phyloP scores from a whole-genome alignment of 2,797 vertebrate species.

The Smutsia gigantea region DNA sequence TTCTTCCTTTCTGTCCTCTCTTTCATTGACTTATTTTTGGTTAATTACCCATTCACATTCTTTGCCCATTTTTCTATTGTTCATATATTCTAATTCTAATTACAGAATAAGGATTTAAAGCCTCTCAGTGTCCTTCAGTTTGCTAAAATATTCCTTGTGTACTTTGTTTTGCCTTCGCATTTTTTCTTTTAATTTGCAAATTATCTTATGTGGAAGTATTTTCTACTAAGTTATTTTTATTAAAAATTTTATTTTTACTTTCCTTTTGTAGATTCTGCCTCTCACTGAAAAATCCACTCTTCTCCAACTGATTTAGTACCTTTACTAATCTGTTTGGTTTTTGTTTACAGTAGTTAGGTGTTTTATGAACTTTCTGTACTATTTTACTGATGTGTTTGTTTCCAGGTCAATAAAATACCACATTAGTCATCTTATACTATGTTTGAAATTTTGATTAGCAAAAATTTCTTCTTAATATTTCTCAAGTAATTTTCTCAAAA shows the following conservation, averaged over 20 bases:
- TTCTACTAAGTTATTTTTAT: not conserved
- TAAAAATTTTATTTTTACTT: not conserved
- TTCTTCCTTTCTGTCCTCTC: not conserved
- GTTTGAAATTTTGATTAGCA: not conserved
- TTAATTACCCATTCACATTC: not conserved
- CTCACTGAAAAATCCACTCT: not conserved
- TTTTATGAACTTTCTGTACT: not conserved
- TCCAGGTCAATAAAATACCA: not conserved
- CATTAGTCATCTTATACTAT: not conserved
- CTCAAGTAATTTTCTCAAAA: not conserved
- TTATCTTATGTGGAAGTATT: not conserved
- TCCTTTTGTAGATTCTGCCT: not conserved
- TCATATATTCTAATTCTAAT: not conserved
- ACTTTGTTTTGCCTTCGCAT: not conserved
- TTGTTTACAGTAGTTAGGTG: not conserved
- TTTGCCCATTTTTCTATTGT: not conserved
- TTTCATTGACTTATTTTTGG: not conserved
- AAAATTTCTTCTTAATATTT: not conserved
- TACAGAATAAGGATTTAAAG: not conserved
- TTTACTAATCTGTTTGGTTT: not conserved
- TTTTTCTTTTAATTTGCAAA: conserved; percentile 8
- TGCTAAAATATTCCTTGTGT: not conserved
- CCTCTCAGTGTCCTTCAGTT: not conserved
- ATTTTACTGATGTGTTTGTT: not conserved
- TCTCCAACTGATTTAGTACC: not conserved